Evolutionary conservation across 2,888 invertebrate species (phyloP), one percentile per base, ranked within the genome.

Genomic region (Patella pellucida): DNA sequence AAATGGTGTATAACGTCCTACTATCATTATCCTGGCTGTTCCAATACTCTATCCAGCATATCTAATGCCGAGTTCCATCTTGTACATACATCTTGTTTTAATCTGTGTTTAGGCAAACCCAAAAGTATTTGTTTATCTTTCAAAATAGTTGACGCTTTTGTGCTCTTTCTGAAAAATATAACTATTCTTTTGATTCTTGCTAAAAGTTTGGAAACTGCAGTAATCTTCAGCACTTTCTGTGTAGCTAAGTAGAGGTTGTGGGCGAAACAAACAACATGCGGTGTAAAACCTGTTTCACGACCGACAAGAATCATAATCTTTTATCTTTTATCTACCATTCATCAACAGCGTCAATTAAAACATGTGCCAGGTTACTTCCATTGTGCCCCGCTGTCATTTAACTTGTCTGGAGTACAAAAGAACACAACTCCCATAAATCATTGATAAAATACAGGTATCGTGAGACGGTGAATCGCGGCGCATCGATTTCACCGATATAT

Each of bases 171-270:
- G 52, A 78, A 80, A 70, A 54, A 78, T 5, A 54, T 27, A 2
- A 78, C 78, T 27, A 80, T 71, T 16, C 71, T 52, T 31, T 31
- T 31, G 2, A 31, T 4, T 31, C 31, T 31, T n/a, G 69, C 75
- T 11, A 78, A n/a, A 7, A 80, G 70, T 51, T 73, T 69, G 2
- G 73, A 51, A 41, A 78, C 75, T 68, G 27, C 4, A 51, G 70
- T 69, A 23, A 80, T 9, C 52, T 77, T 75, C 16, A 78, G 52
- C 2, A 70, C 69, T 68, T 72, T 73, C 15, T n/a, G 15, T 31
- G 56, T 69, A 12, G 74, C 80, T 12, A 80, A 71, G 50, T 80
- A 79, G 27, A 80, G 69, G 2, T 71, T 78, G 54, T 79, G 81
- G 2, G 78, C 81, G 51, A 75, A 78, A 69, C 80, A 80, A 12